Percentiles rank a stretch among this genome's conserved stretches.
These are phyloP conservation scores for Manacus vitellinus DNA, from an alignment of 2,113 vertebrate species.

Conservation along the genomic window DNA sequence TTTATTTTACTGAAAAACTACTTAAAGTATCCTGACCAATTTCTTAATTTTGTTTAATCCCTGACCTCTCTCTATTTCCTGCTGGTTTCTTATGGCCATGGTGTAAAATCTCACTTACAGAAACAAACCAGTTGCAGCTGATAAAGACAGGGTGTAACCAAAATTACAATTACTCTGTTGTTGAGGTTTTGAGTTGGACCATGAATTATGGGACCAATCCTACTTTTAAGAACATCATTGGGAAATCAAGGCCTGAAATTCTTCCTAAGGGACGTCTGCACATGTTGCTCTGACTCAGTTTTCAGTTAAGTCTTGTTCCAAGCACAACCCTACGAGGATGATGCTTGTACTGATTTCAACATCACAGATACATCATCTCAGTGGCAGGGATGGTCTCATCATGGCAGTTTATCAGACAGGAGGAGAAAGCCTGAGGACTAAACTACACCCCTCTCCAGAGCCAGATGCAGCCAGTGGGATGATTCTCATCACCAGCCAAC, in stretches of 20 bases:
- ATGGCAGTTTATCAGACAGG: neutral
- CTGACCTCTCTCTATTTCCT: neutral
- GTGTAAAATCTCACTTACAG: neutral
- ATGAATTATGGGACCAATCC: neutral
- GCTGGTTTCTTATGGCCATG: neutral
- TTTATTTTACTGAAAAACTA: neutral
- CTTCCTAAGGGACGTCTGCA: neutral
- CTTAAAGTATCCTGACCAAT: neutral
- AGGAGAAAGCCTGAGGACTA: neutral
- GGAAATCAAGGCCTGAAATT: constrained; percentile 4
- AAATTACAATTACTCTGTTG: neutral
- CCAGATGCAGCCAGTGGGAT: neutral
- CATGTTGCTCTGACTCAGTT: constrained; percentile 20
- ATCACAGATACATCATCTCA: neutral
- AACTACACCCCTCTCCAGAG: neutral
- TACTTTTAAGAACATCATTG: constrained; percentile 6
- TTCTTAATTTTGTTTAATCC: neutral
- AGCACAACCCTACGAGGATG: neutral
- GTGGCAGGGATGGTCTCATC: neutral
- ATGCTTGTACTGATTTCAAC: constrained; percentile 3
- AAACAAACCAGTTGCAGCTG: neutral
- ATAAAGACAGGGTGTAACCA: neutral
- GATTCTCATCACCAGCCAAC: neutral
- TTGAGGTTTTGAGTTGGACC: neutral
- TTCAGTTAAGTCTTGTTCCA: neutral